These are phyloP conservation scores for Gymnodraco acuticeps DNA, from an alignment of 2,797 vertebrate genomes.

Conservation along the genomic window DNA sequence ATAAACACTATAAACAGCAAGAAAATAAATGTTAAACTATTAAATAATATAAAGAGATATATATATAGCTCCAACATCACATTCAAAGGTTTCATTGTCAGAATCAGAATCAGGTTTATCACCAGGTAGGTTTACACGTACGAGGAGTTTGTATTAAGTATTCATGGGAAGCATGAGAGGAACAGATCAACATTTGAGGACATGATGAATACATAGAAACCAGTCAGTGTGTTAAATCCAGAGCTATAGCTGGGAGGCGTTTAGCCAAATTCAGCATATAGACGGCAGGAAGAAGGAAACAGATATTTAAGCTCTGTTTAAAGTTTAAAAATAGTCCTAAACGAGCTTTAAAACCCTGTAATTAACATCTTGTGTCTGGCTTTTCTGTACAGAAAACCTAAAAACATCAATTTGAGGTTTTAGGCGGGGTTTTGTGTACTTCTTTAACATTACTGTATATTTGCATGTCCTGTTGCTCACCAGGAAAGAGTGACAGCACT, in stretches of 20 bases:
- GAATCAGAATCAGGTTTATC: too few species aligned
- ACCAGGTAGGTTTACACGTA: too few species aligned
- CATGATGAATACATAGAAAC: neutral
- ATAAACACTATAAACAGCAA: too few species aligned
- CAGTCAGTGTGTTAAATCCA: neutral
- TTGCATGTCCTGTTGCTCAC: neutral
- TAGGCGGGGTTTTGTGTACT: neutral
- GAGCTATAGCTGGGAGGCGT: neutral
- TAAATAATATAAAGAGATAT: too few species aligned
- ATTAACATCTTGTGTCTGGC: neutral
- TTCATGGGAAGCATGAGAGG: neutral
- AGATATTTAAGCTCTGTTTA: neutral
- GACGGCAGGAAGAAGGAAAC: neutral
- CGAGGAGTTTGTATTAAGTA: too few species aligned
- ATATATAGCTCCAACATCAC: too few species aligned
- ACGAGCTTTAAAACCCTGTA: neutral
- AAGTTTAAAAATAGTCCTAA: neutral
- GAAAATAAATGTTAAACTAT: too few species aligned
- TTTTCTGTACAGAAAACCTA: neutral
- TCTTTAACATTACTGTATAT: neutral
- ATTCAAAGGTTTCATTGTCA: too few species aligned
- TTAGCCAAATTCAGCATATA: neutral
- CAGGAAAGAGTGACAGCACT: neutral
- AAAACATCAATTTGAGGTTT: slow-evolving; percentile 7
- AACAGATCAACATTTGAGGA: neutral